phyloP scores from a whole-genome alignment of 2,113 vertebrate genomes.

The Lonchura striata region DNA sequence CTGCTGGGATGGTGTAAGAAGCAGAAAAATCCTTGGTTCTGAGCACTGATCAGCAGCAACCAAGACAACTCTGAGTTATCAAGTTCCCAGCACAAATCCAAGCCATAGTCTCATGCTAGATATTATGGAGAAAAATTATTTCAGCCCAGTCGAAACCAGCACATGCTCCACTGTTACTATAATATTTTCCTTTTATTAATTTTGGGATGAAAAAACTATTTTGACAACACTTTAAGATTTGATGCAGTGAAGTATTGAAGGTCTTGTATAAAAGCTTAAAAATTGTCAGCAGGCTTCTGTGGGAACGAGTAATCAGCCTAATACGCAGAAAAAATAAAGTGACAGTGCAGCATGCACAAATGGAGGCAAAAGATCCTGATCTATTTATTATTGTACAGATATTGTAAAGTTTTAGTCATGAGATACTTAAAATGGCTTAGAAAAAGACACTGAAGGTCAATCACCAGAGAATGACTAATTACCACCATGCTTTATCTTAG shows the following conservation, averaged over 20 bases:
- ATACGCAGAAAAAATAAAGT: background rate
- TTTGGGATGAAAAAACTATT: background rate
- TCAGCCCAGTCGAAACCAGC: background rate
- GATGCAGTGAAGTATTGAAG: background rate
- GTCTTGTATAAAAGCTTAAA: background rate
- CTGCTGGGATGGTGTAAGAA: background rate
- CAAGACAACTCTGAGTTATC: background rate
- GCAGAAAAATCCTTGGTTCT: background rate
- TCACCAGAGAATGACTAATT: background rate
- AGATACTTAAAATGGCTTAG: background rate
- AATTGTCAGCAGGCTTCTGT: background rate
- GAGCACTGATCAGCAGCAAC: background rate
- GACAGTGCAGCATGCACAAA: background rate
- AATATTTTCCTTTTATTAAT: background rate
- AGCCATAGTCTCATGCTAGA: too few species aligned
- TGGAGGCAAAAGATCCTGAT: background rate
- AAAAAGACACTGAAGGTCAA: background rate
- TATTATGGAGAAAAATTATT: background rate
- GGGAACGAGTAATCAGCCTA: background rate
- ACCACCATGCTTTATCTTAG: background rate
- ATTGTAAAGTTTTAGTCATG: background rate
- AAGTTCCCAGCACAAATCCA: background rate
- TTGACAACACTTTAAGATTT: background rate
- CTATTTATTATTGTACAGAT: background rate
- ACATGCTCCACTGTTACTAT: fast-evolving